Base-by-base conservation (phyloP, 2,113 vertebrate species). In the Eretmochelys imbricata region DNA sequence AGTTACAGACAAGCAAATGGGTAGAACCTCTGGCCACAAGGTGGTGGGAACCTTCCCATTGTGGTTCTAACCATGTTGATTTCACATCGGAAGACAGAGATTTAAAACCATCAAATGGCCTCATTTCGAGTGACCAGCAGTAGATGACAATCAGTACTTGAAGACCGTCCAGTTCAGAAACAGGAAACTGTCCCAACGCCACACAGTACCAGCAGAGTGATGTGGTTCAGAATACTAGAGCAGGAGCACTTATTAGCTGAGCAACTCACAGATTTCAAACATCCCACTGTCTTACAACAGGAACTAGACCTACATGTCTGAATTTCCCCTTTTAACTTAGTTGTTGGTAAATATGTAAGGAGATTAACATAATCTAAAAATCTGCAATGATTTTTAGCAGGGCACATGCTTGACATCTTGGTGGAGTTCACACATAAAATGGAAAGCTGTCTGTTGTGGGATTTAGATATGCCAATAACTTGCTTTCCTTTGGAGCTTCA, bases 291-390 rank as follows among this genome's bases (percentile, higher is more conserved):
- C 69, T 65, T 51, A 42, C 16, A 65, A 65, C 31, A 19, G 31
- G 6, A 35, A 65, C 29, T 35, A 87, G 29, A 76, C 7, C 48
- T 31, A 9, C 46, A 29, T 80, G 82, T 54, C 79, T 17, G 48
- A 55, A 84, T 81, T 51, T 78, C 75, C 48, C 59, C 55, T 54
- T 25, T 10, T 94, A 54, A 46, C 72, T 57, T 86, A 12, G 3
- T 82, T 95, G 84, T 29, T 85, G 88, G 90, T 94, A 46, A 96
- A 65, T 92, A 57, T 51, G 11, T n/a, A n/a, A 69, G 42, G 59
- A 93, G 59, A 94, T 83, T 90, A 94, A 75, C 25, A 38, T 1
- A 2, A n/a, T 25, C 20, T 86, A 35, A 84, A 50, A 90, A 75
- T 75, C 7, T 38, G 46, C 53, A 42, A 25, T 49, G n/a, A 16